These are phyloP conservation scores for Drosophila persimilis DNA, from an alignment of 1,140 invertebrate genomes.

Conservation along the genomic window DNA sequence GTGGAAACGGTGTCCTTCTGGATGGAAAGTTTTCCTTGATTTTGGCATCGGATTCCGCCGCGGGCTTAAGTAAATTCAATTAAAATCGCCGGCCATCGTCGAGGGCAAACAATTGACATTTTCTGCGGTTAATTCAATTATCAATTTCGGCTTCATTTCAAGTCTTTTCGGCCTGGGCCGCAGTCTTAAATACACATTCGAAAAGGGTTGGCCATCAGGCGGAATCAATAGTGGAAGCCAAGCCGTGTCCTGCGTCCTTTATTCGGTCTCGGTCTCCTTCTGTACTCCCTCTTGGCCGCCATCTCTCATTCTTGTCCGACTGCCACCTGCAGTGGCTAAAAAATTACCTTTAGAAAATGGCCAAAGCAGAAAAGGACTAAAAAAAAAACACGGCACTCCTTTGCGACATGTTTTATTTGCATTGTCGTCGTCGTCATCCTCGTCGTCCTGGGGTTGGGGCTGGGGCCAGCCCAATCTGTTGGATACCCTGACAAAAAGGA, in stretches of 20 bases:
- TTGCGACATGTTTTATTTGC: slow-evolving; percentile 66
- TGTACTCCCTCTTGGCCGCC: neutral
- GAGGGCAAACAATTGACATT: slow-evolving; percentile 62
- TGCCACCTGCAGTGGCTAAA: slow-evolving; percentile 50
- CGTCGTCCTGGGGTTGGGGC: slow-evolving; percentile 22
- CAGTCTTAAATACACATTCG: slow-evolving; percentile 36
- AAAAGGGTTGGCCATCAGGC: neutral
- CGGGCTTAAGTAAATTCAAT: slow-evolving; percentile 71
- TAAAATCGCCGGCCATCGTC: slow-evolving; percentile 46
- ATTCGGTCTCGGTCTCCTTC: neutral
- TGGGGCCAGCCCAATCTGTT: slow-evolving; percentile 33
- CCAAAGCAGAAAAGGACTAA: slow-evolving; percentile 21
- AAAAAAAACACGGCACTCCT: slow-evolving; percentile 13
- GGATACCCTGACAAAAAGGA: slow-evolving; percentile 1
- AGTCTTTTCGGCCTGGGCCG: slow-evolving; percentile 1
- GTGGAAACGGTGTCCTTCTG: too few species aligned
- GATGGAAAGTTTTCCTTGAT: slow-evolving; percentile 5
- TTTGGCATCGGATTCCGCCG: slow-evolving; percentile 16
- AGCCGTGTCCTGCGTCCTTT: slow-evolving; percentile 2
- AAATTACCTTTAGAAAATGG: slow-evolving; percentile 65
- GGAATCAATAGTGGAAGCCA: slow-evolving; percentile 18
- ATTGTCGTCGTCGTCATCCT: slow-evolving; percentile 54
- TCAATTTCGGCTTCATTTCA: slow-evolving; percentile 45
- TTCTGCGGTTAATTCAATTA: slow-evolving; percentile 64
- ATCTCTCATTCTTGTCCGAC: neutral